Conservation (phyloP, 1,140 invertebrate genomes). For the Pantala flavescens region DNA sequence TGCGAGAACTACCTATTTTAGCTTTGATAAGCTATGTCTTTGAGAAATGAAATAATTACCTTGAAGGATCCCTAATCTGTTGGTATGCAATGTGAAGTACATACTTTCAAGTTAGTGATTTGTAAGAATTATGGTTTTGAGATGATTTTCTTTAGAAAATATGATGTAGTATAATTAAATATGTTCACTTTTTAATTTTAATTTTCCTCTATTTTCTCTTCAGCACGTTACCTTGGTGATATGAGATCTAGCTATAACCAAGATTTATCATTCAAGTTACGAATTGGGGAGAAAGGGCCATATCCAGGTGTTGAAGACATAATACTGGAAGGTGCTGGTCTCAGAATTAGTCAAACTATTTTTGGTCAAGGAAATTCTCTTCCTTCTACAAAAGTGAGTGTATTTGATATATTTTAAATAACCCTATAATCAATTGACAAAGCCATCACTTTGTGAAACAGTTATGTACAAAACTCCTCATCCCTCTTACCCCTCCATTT, state of each 20-base stretch:
- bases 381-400: slow-evolving; percentile 53
- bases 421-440: neutral
- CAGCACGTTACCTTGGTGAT: slow-evolving; percentile 81
- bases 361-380: slow-evolving; percentile 82
- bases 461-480: too few relatives aligned
- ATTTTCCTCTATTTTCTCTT: too few relatives aligned
- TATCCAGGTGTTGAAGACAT: slow-evolving; percentile 68
- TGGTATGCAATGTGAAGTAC: too few relatives aligned
- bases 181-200: neutral
- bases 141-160: neutral
- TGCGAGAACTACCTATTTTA: too few relatives aligned
- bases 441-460: too few relatives aligned
- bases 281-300: slow-evolving; percentile 64
- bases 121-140: too few relatives aligned
- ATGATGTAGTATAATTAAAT: neutral
- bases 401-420: too few relatives aligned
- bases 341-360: slow-evolving; percentile 74
- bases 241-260: slow-evolving; percentile 92
- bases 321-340: slow-evolving; percentile 74
- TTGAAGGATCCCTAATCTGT: too few relatives aligned
- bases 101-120: too few relatives aligned
- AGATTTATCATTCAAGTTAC: slow-evolving; percentile 77
- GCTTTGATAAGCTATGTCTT: too few relatives aligned
- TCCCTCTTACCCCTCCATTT: too few relatives aligned
- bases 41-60: too few relatives aligned